Evolutionary conservation across 2,113 vertebrate species (phyloP).

Genomic region (Oenanthe melanoleuca): DNA sequence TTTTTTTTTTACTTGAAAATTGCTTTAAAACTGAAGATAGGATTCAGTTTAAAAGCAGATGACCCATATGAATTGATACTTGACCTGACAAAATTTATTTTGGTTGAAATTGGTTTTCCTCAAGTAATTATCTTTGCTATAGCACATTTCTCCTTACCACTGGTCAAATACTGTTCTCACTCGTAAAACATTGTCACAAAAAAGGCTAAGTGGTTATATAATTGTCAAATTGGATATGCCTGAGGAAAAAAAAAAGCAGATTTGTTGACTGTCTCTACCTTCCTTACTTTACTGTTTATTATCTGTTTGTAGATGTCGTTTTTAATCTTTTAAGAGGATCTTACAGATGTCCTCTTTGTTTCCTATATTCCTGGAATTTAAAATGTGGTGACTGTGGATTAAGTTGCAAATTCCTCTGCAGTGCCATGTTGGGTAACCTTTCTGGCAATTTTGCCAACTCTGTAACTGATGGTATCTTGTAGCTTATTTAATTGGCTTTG

Average conservation of each 20-base stretch:
- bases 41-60: background rate
- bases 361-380: background rate
- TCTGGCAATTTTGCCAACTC: background rate
- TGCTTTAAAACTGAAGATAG: background rate
- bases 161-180: background rate
- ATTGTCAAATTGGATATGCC: background rate
- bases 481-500: background rate
- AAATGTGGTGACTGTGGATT: background rate
- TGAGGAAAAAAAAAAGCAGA: background rate
- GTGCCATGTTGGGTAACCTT: background rate
- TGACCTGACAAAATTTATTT: background rate
- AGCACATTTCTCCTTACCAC: background rate
- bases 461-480: background rate
- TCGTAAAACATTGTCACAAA: background rate
- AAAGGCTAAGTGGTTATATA: background rate
- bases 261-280: background rate
- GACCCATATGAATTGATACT: background rate
- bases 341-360: background rate
- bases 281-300: background rate
- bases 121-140: background rate
- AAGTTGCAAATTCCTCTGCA: background rate
- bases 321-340: background rate
- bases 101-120: background rate
- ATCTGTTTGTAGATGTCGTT: background rate
- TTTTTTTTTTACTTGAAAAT: background rate